Evolutionary conservation across 2,888 invertebrate species (phyloP), one percentile per base, ranked within the genome.

Genomic region (Halictus ligatus): DNA sequence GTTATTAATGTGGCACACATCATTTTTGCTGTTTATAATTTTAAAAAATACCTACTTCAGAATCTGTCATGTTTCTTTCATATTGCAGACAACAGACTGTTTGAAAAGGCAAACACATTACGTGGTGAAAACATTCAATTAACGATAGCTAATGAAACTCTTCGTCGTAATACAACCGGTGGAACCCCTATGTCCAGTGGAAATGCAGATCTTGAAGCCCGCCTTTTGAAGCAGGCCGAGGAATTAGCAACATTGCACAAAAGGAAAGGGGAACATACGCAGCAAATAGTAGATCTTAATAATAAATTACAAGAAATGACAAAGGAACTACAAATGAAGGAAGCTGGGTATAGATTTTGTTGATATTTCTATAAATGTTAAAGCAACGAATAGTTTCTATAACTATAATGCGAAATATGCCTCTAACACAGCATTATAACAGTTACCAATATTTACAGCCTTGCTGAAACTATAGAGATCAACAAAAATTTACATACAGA

Each of bases 211-310:
- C 95, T 99, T 80, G 99, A 99, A 95, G 98, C 98, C 92, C 98
- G 98, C 95, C 96, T 99, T 75, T 96, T 98, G 86, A 96, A 96
- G 21, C 97, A 99, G 93, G 99, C 99, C 94, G 99, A 99, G 95
- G 99, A 99, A 94, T 95, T 99, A 58, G 98, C 99, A 0, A 98
- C 98, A 81, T 95, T 99, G 81, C 99, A 99, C 94, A 96, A 98
- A 91, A 96, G 98, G 81, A 97, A 98, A 95, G 98, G 99, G 72
- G 99, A 99, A 96, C 98, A 98, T 96, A 97, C 99, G 4, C 99
- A 99, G 94, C 97, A 98, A 96, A 98, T 99, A 89, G 98, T 99
- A 86, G 98, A 98, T 95, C 96, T 99, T 60, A 99, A 98, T 95
- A 96, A 97, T 89, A 97, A 97, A 95, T 96, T 99, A 69, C 98